Evolutionary conservation across 2,888 invertebrate species (phyloP).

Genomic region (Abscondita cerata): DNA sequence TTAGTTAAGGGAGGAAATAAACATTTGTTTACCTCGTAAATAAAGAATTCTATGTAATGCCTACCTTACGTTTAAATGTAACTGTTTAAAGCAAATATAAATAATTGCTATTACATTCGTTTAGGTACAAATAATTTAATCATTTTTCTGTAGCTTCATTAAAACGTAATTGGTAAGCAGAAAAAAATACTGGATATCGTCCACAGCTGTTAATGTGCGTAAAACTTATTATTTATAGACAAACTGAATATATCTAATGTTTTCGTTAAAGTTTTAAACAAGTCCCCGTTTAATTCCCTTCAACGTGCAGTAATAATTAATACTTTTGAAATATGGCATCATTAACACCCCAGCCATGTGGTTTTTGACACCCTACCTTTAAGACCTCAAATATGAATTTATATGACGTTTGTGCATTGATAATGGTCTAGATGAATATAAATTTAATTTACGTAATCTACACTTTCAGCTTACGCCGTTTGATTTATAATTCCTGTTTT

Average conservation of each 20-base stretch:
- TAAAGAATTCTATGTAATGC: too few species aligned
- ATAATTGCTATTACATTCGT: too few species aligned
- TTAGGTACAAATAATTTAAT: too few species aligned
- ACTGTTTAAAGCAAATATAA: too few species aligned
- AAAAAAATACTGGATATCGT: too few species aligned
- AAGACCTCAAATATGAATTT: conserved; percentile 40
- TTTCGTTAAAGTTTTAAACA: not conserved
- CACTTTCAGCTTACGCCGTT: not conserved
- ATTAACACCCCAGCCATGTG: conserved; percentile 55
- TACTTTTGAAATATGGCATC: conserved; percentile 54
- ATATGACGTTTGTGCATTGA: conserved; percentile 25
- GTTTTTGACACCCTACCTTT: conserved; percentile 45
- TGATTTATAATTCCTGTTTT: conserved; percentile 1
- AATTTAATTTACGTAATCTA: conserved; percentile 10
- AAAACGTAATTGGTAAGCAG: too few species aligned
- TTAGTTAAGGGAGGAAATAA: too few species aligned
- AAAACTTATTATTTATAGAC: not conserved
- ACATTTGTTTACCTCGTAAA: too few species aligned
- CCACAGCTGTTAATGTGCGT: conserved; percentile 1
- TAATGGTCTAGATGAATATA: conserved; percentile 17
- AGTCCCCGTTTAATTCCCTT: conserved; percentile 25
- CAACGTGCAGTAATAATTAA: conserved; percentile 50
- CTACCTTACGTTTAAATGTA: too few species aligned
- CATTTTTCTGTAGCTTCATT: too few species aligned
- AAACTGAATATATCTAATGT: not conserved